phyloP scores from a whole-genome alignment of 2,797 vertebrate species.

The Neosalanx taihuensis region DNA sequence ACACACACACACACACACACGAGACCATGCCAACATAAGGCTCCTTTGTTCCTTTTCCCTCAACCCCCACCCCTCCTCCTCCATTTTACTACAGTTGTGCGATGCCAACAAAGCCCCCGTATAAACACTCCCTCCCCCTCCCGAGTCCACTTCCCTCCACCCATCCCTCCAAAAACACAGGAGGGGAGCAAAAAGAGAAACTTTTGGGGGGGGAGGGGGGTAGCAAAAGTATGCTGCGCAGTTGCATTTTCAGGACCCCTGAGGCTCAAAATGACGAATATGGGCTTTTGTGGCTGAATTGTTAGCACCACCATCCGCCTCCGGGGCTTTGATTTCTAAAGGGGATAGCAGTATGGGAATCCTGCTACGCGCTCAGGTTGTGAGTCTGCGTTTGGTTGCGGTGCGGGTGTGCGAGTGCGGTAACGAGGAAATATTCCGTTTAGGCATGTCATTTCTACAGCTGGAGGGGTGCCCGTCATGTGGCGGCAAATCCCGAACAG shows the following conservation, averaged over 20 bases:
- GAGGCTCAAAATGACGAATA: constrained; percentile 23
- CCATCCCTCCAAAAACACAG: constrained; percentile 10
- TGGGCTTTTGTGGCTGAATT: constrained; percentile 40
- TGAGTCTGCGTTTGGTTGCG: neutral
- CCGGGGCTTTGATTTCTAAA: constrained; percentile 11
- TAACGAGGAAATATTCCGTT: neutral
- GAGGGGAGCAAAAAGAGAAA: constrained; percentile 9
- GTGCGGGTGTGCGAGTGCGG: neutral
- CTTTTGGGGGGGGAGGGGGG: neutral
- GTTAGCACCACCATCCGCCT: constrained; percentile 14
- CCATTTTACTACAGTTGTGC: constrained; percentile 41
- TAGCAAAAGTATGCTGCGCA: constrained; percentile 28
- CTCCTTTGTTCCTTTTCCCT: constrained; percentile 35
- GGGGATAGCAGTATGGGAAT: neutral
- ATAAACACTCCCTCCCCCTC: constrained; percentile 17
- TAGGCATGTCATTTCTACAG: neutral
- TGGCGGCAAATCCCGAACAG: neutral
- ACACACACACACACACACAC: constrained; percentile 16
- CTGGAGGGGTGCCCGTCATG: neutral
- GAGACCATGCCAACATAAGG: constrained; percentile 42
- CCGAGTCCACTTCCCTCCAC: constrained; percentile 13
- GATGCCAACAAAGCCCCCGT: constrained; percentile 34
- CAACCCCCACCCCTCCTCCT: constrained; percentile 19
- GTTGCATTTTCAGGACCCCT: constrained; percentile 27
- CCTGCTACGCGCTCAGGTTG: neutral